Evolutionary conservation across 2,113 vertebrate genomes (phyloP).

Genomic region (Chamaea fasciata): DNA sequence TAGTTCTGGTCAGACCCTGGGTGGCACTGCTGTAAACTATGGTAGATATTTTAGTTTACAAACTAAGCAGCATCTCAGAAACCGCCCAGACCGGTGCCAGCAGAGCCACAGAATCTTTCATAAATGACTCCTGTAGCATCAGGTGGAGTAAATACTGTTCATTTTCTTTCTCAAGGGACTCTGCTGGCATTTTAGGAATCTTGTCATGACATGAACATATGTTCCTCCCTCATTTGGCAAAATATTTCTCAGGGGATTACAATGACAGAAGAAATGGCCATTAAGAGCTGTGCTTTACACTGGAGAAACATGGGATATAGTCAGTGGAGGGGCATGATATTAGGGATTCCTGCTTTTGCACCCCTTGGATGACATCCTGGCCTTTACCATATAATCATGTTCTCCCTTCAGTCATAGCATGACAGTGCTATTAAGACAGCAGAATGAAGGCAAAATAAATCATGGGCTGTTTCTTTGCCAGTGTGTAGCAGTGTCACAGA

Average conservation of each 20-base stretch:
- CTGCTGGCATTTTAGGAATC: not conserved
- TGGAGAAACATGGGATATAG: not conserved
- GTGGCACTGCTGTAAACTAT: not conserved
- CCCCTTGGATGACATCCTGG: not conserved
- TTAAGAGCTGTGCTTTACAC: not conserved
- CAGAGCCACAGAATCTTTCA: not conserved
- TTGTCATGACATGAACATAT: not conserved
- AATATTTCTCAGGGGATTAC: not conserved
- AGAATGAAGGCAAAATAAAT: not conserved
- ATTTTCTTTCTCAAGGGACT: not conserved
- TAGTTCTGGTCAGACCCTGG: not conserved
- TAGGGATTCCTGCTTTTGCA: not conserved
- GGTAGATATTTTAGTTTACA: not conserved
- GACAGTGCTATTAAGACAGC: not conserved
- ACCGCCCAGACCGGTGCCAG: not conserved
- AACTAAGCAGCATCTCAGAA: not conserved
- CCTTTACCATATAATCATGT: not conserved
- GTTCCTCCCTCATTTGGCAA: not conserved
- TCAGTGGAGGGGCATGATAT: not conserved
- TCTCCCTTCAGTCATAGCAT: not conserved
- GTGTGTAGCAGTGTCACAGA: not conserved
- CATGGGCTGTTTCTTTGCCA: not conserved
- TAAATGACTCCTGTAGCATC: not conserved
- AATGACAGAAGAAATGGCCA: not conserved
- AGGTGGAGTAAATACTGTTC: not conserved